Conservation (phyloP, 2,888 invertebrate species). For the Pachydiplax longipennis region DNA sequence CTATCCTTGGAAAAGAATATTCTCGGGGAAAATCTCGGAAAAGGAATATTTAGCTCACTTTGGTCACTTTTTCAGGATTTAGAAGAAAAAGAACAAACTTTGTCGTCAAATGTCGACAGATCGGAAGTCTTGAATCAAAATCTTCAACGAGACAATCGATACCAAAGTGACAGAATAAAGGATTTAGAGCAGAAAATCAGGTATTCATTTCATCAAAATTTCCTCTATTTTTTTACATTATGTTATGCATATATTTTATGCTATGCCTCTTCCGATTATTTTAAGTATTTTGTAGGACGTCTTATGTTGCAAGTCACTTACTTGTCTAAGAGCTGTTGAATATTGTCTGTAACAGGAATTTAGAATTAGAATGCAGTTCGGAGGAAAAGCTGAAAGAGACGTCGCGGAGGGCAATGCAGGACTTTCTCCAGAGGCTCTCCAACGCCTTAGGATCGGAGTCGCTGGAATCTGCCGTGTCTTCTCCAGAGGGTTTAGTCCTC, state of each 20-base stretch:
- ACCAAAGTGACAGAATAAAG: slow-evolving; percentile 77
- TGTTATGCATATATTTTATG: too few species aligned
- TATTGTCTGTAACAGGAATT: slow-evolving; percentile 59
- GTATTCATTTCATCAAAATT: slow-evolving; percentile 30
- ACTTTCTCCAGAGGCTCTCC: slow-evolving; percentile 75
- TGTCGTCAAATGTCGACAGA: slow-evolving; percentile 69
- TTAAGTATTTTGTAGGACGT: too few species aligned
- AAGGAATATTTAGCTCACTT: too few species aligned
- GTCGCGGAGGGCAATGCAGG: slow-evolving; percentile 66
- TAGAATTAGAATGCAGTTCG: slow-evolving; percentile 75
- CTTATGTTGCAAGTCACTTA: too few species aligned
- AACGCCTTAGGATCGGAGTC: slow-evolving; percentile 76
- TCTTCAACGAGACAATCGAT: slow-evolving; percentile 75
- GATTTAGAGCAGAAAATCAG: slow-evolving; percentile 73
- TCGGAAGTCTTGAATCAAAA: slow-evolving; percentile 77
- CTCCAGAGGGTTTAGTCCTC: slow-evolving; percentile 76
- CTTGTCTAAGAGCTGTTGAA: neutral
- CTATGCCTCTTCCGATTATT: neutral
- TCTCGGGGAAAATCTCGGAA: too few species aligned
- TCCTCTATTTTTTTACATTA: too few species aligned
- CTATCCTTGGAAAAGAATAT: too few species aligned
- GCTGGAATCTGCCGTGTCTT: slow-evolving; percentile 62
- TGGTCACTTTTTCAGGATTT: slow-evolving; percentile 66
- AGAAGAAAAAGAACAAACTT: slow-evolving; percentile 77
- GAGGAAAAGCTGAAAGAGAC: slow-evolving; percentile 81